Evolutionary conservation across 2,797 vertebrate species (phyloP), one percentile per base, ranked within the genome.

Genomic region (Iguana delicatissima): DNA sequence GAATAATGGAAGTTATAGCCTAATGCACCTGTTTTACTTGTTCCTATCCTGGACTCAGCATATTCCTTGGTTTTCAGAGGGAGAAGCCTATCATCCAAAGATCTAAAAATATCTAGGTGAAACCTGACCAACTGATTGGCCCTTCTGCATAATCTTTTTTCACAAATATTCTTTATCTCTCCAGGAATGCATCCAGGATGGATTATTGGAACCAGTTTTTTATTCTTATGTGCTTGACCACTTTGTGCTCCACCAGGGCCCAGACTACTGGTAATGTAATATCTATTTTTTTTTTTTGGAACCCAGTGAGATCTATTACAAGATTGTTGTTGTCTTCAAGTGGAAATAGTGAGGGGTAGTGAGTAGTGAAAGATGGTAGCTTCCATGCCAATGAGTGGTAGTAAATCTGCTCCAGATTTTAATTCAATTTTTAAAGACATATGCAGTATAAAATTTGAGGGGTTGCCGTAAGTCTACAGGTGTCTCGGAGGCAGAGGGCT

Each of bases 221-320:
- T 73, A 32, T 91, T 89, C 64, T 97, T 88, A 91, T 95, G 29
- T 90, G 92, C 67, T 50, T 92, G 91, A 89, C 86, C 42, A 77
- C 59, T 55, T 93, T 96, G 80, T 91, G 87, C 50, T 90, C 89
- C 77, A 67, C 87, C 88, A 90, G 93, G 59, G 89, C 96, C 86
- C 95, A 97, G 85, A 96, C 88, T 88, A 94, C 84, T 87, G 97
- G 97, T 97, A 97, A 97, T 93, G 52, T 8, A 67, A n/a, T 81
- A 74, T 93, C 57, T 2, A 16, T 89, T 91, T 85, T 90, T 0
- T 8, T 42, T 92, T 18, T 92, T 18, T 86, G 82, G 22, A 73
- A 91, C n/a, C 79, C 18, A 67, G 4, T 52, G 26, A 74, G 55
- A 35, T 88, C 80, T 50, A 18, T 79, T 55, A 3, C 1, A 86